Evolutionary conservation across 35 echinoderm and acorn worm species (phyloP), one percentile per base, ranked within the genome.

Genomic region (Anneissia japonica): DNA sequence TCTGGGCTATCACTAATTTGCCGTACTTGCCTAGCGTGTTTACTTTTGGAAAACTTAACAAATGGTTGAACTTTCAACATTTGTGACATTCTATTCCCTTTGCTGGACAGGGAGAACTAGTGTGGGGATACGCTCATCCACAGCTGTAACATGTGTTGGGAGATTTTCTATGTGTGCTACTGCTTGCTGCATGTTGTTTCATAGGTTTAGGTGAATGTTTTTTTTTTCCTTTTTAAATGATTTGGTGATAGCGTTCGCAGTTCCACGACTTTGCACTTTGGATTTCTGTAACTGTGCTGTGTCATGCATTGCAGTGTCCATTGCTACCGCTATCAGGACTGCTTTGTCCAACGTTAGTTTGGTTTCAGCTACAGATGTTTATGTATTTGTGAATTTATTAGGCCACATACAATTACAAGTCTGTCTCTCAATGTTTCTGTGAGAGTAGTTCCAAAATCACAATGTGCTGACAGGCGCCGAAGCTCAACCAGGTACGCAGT

Each of bases 1-100:
- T 43, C 40, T n/a, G n/a, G 40, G 4, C 14, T 43, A 14, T 43
- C 40, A 14, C 4, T 43, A 6, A 14, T 43, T 43, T 14, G 40
- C 40, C 14, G 40, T n/a, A 43, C 14, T 43, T 43, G 40, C 14
- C 14, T 43, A 4, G 14, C 14, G 40, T 43, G 4, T 4, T 14
- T 43, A 43, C 75, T 81, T 39, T 46, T 80, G 41, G 79, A 83
- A 36, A 41, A 89, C 38, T 89, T 89, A 0, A 36, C 81, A 33
- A 76, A 89, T 36, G 82, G 87, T 43, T 89, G 82, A 43, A 14
- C 40, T 43, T 43, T 43, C 40, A 6, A 14, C 40, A 43, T 6
- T 43, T 43, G 4, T 43, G 4, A 14, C 40, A 43, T 43, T 43
- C 40, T 43, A 6, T 43, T 43, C 40, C 40, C 14, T 43, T 43